Evolutionary conservation across 2,797 vertebrate genomes (phyloP).

Genomic region (Galagoides demidoff): DNA sequence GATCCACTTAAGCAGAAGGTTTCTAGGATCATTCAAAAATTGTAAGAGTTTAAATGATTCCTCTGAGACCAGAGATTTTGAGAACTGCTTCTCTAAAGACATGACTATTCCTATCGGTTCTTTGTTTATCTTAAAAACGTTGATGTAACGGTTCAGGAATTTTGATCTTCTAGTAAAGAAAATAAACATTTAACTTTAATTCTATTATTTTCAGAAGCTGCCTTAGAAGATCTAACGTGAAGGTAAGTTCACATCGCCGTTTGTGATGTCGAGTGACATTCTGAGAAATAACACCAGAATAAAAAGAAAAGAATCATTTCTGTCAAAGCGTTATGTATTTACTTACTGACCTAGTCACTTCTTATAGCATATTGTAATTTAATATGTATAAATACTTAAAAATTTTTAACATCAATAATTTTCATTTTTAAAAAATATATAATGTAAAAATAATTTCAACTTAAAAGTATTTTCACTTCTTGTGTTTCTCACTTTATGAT

Average conservation of each 20-base stretch:
- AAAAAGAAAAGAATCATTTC: neutral
- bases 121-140: neutral
- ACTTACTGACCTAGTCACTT: neutral
- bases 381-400: neutral
- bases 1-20: neutral
- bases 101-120: neutral
- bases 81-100: neutral
- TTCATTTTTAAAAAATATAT: neutral
- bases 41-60: conserved; percentile 37
- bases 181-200: neutral
- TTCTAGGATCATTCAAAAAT: neutral
- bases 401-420: neutral
- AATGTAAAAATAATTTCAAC: conserved; percentile 1
- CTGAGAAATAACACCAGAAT: neutral
- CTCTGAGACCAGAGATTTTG: neutral
- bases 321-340: neutral
- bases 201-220: conserved; percentile 42
- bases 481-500: neutral
- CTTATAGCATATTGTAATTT: neutral
- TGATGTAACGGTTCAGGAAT: neutral
- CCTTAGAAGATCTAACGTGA: conserved; percentile 2
- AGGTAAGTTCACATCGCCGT: conserved; percentile 20
- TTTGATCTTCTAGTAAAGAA: conserved; percentile 57
- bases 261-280: neutral
- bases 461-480: neutral